Base-by-base conservation (phyloP, 2,888 invertebrate species). In the Tortrix viridana region DNA sequence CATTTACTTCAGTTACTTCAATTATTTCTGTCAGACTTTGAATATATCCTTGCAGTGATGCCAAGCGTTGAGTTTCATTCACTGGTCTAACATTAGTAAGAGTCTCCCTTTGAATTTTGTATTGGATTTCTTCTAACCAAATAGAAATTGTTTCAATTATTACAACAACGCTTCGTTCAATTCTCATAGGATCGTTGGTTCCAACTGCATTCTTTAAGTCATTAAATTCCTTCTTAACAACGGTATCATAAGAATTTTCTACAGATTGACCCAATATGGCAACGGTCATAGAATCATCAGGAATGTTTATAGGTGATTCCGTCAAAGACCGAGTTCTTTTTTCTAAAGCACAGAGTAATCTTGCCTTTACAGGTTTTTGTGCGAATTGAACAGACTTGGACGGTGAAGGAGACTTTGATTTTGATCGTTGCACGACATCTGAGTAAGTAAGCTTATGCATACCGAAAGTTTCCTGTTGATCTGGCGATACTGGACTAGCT, bases 71-170 rank as follows among this genome's bases (percentile, higher is more conserved):
- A 43, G 75, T 76, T 68, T 89, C 85, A 69, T 86, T 77, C 4
- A 71, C 69, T 14, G 79, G 62, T 67, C 73, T 82, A 6, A 70
- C 67, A 47, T 84, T 84, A 48, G 79, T 72, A 6, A 81, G 66
- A 59, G 85, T 84, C 66, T 87, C 80, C 71, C 76, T 81, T 65
- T 89, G 95, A 50, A 97, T 95, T 73, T 95, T 94, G 71, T 96
- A 96, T 79, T 97, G 96, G 65, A 97, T 96, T 23, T 96, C 96
- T 86, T 97, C 96, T 47, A 97, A 81, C 96, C 97, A 97, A 14
- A 95, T 95, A 0, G 96, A 96, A 46, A 97, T 95, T 0, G 95
- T 96, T 82, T 97, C 96, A 50, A 97, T 95, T 0, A 96, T 94
- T 20, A 95, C 94, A 9, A 96, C 93, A 12, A 97, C 92, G 46